Conservation (phyloP, 2,113 vertebrate species). For the Pelecanus crispus region DNA sequence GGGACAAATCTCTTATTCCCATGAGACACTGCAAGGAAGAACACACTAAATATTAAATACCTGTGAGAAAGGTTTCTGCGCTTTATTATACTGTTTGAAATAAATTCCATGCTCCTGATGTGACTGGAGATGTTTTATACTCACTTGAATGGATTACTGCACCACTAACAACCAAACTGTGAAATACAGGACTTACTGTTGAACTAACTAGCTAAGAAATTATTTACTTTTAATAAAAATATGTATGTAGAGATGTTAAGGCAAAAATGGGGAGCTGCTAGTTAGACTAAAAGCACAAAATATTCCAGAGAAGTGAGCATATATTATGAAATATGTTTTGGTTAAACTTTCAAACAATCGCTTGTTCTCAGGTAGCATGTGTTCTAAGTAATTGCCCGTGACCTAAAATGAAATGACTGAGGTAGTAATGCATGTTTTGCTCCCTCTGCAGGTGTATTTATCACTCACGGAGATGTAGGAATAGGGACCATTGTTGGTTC, state of each 20-base stretch:
- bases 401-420: neutral
- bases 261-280: neutral
- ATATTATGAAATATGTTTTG: neutral
- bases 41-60: neutral
- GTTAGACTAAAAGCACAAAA: neutral
- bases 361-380: neutral
- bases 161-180: neutral
- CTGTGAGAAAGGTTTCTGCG: neutral
- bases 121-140: neutral
- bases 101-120: neutral
- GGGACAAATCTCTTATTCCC: neutral
- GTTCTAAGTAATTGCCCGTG: neutral
- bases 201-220: neutral
- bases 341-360: neutral
- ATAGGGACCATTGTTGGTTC: constrained; percentile 97
- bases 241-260: neutral
- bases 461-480: constrained; percentile 96
- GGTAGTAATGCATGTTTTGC: neutral
- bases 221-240: neutral
- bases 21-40: neutral
- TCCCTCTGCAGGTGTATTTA: constrained; percentile 87
- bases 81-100: neutral
- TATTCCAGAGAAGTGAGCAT: neutral
- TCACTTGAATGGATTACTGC: neutral
- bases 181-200: neutral